Conservation (phyloP, 2,113 vertebrate species). For the Nematolebias whitei region DNA sequence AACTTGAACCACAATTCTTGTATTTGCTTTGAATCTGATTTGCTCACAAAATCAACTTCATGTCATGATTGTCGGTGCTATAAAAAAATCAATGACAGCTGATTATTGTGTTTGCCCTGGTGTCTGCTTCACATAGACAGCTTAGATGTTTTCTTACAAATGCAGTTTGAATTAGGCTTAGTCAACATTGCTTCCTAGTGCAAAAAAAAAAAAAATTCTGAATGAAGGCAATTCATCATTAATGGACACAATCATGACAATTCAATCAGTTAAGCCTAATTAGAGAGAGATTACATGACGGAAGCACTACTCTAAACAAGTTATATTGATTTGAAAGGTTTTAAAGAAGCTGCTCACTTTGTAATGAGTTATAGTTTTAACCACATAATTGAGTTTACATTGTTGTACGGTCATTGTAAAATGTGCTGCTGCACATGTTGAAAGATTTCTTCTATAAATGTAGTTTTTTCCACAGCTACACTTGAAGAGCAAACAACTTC, state of each 20-base stretch:
- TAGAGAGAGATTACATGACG: conserved; percentile 27
- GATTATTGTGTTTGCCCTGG: conserved; percentile 5
- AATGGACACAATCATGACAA: not conserved
- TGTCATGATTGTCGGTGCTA: not conserved
- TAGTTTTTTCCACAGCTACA: no score
- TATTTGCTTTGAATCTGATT: conserved; percentile 21
- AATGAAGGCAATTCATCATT: not conserved
- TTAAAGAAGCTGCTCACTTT: not conserved
- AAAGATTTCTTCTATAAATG: no score
- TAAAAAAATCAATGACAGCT: conserved; percentile 21
- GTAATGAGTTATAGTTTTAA: not conserved
- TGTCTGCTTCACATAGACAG: not conserved
- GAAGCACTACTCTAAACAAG: conserved; percentile 19
- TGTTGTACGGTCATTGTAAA: not conserved
- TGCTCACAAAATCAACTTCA: not conserved
- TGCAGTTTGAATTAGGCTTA: not conserved
- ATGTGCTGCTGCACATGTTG: not conserved
- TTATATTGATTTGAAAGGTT: conserved; percentile 42
- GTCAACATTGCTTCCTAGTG: conserved; percentile 13
- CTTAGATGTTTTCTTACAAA: conserved; percentile 27
- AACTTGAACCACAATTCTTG: conserved; percentile 16
- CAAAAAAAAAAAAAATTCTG: not conserved
- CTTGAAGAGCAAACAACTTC: no score
- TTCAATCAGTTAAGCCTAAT: conserved; percentile 29
- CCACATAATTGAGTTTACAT: conserved; percentile 21